A percentile compares a stretch with the other conserved stretches of the same genome.
phyloP scores from a whole-genome alignment of 1,140 invertebrate species.

The Cherax quadricarinatus region DNA sequence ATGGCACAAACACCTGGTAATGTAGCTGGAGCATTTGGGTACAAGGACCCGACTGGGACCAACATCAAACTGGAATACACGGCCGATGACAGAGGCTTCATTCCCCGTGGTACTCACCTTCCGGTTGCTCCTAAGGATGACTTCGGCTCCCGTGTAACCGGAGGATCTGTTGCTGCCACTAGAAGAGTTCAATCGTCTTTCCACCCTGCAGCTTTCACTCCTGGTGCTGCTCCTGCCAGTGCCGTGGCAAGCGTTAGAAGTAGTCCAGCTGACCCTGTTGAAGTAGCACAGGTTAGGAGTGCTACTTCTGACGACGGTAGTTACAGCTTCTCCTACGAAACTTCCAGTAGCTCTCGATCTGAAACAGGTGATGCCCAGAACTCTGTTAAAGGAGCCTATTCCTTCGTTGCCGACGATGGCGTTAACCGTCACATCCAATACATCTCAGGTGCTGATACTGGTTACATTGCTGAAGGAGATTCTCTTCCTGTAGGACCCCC shows the following conservation, averaged over 20 bases:
- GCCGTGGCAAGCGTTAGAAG: not conserved
- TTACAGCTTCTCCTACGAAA: constrained; percentile 32
- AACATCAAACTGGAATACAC: constrained; percentile 58
- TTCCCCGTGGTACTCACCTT: constrained; percentile 25
- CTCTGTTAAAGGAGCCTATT: constrained; percentile 42
- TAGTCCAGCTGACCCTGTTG: not conserved
- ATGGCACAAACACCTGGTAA: constrained; percentile 38
- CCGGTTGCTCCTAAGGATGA: constrained; percentile 43
- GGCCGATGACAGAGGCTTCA: constrained; percentile 52
- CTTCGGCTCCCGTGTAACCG: not conserved
- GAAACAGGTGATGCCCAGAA: constrained; percentile 46
- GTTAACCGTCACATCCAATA: constrained; percentile 38
- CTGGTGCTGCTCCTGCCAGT: not conserved
- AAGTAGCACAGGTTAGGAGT: constrained; percentile 3
- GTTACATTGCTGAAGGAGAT: constrained; percentile 54
- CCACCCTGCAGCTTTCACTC: not conserved
- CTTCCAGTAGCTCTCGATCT: constrained; percentile 23
- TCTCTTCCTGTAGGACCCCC: constrained; percentile 41
- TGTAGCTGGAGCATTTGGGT: constrained; percentile 37
- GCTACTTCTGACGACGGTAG: constrained; percentile 28
- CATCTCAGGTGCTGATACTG: constrained; percentile 35
- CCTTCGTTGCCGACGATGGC: constrained; percentile 43
- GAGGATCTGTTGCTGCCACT: not conserved
- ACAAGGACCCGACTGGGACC: constrained; percentile 49
- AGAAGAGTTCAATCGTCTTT: not conserved